A percentile compares a stretch with the other conserved stretches of the same genome.
Evolutionary conservation across 2,888 invertebrate species (phyloP).

Genomic region (Phyto melanocephala): DNA sequence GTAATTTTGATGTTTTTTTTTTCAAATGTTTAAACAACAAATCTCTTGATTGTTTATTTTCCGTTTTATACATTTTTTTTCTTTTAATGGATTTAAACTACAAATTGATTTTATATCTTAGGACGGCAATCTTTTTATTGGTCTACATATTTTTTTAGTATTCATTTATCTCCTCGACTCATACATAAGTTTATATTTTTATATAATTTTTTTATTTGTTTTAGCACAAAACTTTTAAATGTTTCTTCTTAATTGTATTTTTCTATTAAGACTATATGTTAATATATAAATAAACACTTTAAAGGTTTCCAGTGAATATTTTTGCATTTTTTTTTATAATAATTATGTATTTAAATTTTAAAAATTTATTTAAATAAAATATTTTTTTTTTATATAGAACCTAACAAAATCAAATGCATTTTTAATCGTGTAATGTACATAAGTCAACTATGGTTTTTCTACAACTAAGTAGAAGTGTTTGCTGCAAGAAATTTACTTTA

Average conservation of each 20-base stretch:
- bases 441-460: too few species aligned
- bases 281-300: not conserved
- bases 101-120: constrained; percentile 51
- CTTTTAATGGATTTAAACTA: constrained; percentile 38
- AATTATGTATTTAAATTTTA: constrained; percentile 4
- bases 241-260: not conserved
- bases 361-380: constrained; percentile 12
- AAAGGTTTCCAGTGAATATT: not conserved
- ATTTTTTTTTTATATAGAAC: constrained; percentile 41
- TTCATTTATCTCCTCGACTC: not conserved
- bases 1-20: constrained; percentile 2
- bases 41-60: constrained; percentile 43
- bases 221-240: constrained; percentile 6
- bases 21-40: constrained; percentile 26
- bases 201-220: not conserved
- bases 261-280: constrained; percentile 26
- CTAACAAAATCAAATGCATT: not conserved
- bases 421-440: constrained; percentile 7
- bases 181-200: not conserved
- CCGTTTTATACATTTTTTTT: constrained; percentile 35
- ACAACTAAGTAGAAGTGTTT: too few species aligned
- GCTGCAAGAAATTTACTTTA: too few species aligned
- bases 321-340: not conserved
- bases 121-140: constrained; percentile 19
- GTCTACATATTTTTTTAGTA: constrained; percentile 4